Evolutionary conservation across 2,113 vertebrate genomes (phyloP), one percentile per base, ranked within the genome.

Genomic region (Morone chrysops): DNA sequence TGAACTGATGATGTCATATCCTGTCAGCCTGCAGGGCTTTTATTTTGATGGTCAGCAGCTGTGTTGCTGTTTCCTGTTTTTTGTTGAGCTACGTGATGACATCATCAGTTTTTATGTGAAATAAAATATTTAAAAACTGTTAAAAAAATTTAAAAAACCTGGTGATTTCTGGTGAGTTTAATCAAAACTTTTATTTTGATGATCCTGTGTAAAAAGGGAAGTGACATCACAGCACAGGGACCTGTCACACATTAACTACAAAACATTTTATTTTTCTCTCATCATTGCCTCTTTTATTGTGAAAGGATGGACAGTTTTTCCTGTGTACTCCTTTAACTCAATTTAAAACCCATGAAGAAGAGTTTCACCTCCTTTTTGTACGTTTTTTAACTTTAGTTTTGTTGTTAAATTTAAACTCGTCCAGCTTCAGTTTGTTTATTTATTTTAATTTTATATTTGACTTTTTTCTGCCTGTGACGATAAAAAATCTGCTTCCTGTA

Each of bases 1-100:
- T 93, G 88, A 92, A 61, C 38, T 14, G 57, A 59, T 63, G 78
- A 75, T 51, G 47, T 74, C 45, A 54, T 25, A 43, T 85, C 68
- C 61, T 80, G 66, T 62, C 53, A 57, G n/a, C n/a, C 48, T 60
- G 17, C 31, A 18, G 8, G 12, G 45, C 65, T 88, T 78, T 87
- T 78, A 79, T 78, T 85, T 66, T 82, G 74, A 56, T 11, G 43
- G 83, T 48, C 48, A 10, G 20, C 2, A 6, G 16, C 17, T 10
- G 54, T 47, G 67, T 70, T 41, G 50, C 57, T 78, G 20, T 69
- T 87, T 80, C 20, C 40, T 47, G 16, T 75, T 83, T 78, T 6
- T 9, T 54, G 36, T 82, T 4, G 0, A 54, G 5, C 18, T 66
- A 11, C 7, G 2, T 56, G 50, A 75, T 70, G 50, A 78, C 69